Conservation (phyloP, 2,113 vertebrate genomes). For the Otocyon megalotis region DNA sequence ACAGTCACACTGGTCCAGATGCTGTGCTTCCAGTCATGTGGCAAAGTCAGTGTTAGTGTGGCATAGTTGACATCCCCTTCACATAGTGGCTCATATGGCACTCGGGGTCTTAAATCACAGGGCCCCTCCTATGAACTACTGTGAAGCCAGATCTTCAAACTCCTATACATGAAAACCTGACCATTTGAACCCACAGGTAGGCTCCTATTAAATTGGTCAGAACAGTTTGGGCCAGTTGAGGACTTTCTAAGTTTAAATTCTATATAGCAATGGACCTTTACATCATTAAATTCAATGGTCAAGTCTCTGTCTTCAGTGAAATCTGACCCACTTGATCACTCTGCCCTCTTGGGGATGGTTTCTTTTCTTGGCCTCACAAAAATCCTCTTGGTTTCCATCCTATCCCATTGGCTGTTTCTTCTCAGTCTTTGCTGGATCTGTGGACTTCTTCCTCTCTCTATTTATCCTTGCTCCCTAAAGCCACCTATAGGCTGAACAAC, state of each 20-base stretch:
- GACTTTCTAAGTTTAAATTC: not conserved
- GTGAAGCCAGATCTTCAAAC: not conserved
- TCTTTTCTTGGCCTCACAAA: not conserved
- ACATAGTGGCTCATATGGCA: not conserved
- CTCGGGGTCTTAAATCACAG: not conserved
- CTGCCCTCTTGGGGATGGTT: not conserved
- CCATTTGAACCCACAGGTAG: not conserved
- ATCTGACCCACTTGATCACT: not conserved
- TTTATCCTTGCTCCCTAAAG: not conserved
- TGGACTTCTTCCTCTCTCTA: not conserved
- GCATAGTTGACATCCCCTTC: not conserved
- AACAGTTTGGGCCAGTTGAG: not conserved
- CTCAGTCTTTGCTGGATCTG: not conserved
- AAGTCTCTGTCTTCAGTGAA: not conserved
- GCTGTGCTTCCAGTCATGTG: not conserved
- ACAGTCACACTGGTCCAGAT: accelerated
- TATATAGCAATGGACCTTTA: not conserved
- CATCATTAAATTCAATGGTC: not conserved
- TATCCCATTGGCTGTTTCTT: not conserved
- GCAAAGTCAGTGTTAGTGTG: not conserved
- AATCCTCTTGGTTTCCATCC: not conserved
- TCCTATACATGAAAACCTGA: not conserved
- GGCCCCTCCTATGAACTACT: not conserved
- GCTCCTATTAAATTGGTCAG: not conserved
- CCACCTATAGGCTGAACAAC: not conserved